phyloP scores from a whole-genome alignment of 2,888 invertebrate species.

The Hydriomena furcata region DNA sequence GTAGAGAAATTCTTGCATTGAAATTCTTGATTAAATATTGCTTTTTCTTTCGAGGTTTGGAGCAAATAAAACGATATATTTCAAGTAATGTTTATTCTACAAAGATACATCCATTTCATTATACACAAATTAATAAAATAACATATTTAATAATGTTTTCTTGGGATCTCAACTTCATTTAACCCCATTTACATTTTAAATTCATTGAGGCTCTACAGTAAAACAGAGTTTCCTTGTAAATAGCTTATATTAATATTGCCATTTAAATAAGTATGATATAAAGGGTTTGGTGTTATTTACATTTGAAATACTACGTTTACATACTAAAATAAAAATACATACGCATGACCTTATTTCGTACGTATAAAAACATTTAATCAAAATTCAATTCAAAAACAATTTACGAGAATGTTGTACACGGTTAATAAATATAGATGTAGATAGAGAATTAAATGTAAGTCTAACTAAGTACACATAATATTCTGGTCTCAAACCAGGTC shows the following conservation, averaged over 20 bases:
- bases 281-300: not conserved
- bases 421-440: too few species aligned
- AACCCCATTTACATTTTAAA: slow-evolving; percentile 20
- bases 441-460: too few species aligned
- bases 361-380: too few species aligned
- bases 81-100: slow-evolving; percentile 45
- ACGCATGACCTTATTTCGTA: too few species aligned
- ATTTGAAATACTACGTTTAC: not conserved
- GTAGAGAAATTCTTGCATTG: too few species aligned
- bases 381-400: too few species aligned
- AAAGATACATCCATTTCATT: slow-evolving; percentile 27
- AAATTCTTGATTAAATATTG: not conserved
- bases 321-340: too few species aligned
- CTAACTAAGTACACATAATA: too few species aligned
- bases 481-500: too few species aligned
- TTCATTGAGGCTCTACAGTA: slow-evolving; percentile 18
- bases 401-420: too few species aligned
- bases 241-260: slow-evolving; percentile 19
- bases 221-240: slow-evolving; percentile 16
- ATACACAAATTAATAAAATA: slow-evolving; percentile 24
- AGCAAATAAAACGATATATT: slow-evolving; percentile 25
- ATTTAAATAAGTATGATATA: not conserved
- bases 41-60: not conserved
- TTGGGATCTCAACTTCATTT: slow-evolving; percentile 9
- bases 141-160: slow-evolving; percentile 12